Evolutionary conservation across 2,888 invertebrate genomes (phyloP).

Genomic region (Oscheius sp.): DNA sequence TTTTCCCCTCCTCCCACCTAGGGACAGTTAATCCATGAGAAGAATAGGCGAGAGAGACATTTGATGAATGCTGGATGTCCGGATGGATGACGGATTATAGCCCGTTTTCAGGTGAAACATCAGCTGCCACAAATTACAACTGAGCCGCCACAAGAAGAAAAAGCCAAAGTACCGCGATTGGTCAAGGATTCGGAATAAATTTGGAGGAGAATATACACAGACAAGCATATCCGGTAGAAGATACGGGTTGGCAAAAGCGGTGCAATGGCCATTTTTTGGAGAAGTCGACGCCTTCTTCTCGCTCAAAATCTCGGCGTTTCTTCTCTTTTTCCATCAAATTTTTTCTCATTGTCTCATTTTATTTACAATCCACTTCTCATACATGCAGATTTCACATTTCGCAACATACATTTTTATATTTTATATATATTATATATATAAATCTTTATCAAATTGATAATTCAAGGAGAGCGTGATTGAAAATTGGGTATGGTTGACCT

Average conservation of each 20-base stretch:
- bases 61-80: neutral
- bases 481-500: too few relatives aligned
- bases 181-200: slow-evolving; percentile 52
- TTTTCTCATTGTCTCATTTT: neutral
- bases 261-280: neutral
- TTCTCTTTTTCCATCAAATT: neutral
- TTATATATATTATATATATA: too few relatives aligned
- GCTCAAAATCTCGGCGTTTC: too few relatives aligned
- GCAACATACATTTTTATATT: too few relatives aligned
- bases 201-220: too few relatives aligned
- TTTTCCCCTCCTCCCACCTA: neutral
- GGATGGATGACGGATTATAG: neutral
- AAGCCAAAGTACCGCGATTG: slow-evolving; percentile 58
- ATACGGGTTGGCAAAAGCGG: slow-evolving; percentile 8
- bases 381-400: neutral
- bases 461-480: too few relatives aligned
- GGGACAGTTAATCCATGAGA: too few relatives aligned
- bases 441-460: too few relatives aligned
- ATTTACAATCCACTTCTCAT: neutral
- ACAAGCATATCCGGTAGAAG: slow-evolving; percentile 4
- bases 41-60: too few relatives aligned
- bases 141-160: slow-evolving; percentile 55
- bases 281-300: too few relatives aligned
- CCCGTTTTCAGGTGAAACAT: slow-evolving; percentile 56
- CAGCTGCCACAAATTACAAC: slow-evolving; percentile 58